Conservation (phyloP, 2,113 vertebrate species). For the Baryphthengus martii region DNA sequence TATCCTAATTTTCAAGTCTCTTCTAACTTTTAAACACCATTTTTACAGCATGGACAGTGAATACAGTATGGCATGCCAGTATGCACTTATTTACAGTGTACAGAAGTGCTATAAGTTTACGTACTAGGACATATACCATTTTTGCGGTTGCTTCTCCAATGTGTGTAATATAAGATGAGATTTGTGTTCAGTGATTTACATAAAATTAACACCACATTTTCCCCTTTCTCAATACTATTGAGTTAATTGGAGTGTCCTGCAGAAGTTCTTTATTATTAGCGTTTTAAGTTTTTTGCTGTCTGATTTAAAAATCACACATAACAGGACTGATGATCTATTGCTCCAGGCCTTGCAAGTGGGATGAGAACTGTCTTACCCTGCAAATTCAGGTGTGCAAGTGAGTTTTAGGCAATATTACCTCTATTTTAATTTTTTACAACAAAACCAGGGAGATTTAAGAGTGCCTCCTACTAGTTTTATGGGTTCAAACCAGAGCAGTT, state of each 20-base stretch:
- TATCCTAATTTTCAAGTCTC: background rate
- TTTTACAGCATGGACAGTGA: background rate
- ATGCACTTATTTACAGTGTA: background rate
- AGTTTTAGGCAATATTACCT: background rate
- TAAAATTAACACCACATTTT: background rate
- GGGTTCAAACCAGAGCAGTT: background rate
- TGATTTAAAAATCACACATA: background rate
- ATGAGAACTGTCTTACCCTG: background rate
- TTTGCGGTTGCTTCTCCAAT: background rate
- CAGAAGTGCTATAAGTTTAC: background rate
- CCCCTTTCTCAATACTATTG: background rate
- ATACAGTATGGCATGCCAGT: accelerated
- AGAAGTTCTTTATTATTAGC: background rate
- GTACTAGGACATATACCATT: background rate
- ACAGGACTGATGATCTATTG: background rate
- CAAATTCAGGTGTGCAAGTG: background rate
- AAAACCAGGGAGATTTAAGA: background rate
- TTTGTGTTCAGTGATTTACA: background rate
- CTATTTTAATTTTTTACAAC: background rate
- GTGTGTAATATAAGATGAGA: background rate
- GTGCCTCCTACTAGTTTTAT: background rate
- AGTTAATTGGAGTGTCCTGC: background rate
- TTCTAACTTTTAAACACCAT: background rate
- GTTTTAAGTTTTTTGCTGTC: background rate
- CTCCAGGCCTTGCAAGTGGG: background rate